Conservation (phyloP, 2,797 vertebrate genomes). For the Paguma larvata region DNA sequence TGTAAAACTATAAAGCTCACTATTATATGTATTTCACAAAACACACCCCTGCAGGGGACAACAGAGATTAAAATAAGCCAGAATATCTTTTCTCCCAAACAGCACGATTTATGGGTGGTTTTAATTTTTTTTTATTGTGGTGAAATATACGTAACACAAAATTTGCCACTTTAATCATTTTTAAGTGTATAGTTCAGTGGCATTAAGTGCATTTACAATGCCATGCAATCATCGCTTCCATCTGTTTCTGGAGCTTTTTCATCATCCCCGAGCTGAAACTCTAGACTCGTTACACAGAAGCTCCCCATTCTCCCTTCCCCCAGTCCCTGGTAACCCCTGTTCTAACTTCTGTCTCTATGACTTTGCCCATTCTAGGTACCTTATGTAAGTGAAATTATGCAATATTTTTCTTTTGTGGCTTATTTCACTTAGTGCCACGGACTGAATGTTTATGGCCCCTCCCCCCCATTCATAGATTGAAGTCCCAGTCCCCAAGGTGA, state of each 20-base stretch:
- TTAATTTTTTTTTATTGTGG: conserved; percentile 17
- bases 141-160: background rate
- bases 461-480: background rate
- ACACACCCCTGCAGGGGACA: background rate
- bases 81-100: background rate
- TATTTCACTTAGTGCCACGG: background rate
- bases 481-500: background rate
- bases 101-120: background rate
- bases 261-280: background rate
- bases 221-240: background rate
- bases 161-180: background rate
- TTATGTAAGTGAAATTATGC: background rate
- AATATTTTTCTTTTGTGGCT: background rate
- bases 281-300: background rate
- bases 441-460: background rate
- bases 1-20: background rate
- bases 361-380: background rate
- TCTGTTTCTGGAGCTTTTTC: background rate
- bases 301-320: background rate
- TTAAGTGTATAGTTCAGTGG: background rate
- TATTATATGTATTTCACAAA: conserved; percentile 7
- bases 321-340: background rate
- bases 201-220: background rate
- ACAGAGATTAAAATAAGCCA: background rate
- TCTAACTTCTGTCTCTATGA: background rate